Base-by-base conservation (phyloP, 2,888 invertebrate genomes). In the Cosmopolites sordidus region DNA sequence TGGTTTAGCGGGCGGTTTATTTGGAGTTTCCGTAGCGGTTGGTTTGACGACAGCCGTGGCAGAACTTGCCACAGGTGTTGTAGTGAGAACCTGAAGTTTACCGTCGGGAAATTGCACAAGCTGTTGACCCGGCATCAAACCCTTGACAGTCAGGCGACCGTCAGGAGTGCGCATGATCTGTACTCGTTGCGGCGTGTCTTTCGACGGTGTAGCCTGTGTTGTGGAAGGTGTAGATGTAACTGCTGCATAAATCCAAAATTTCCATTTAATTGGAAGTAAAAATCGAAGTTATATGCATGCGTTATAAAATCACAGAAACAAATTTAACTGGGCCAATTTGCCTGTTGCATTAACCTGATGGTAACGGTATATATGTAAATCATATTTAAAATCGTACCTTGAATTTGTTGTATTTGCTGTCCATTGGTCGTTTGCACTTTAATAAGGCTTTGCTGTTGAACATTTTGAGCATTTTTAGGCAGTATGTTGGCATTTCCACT, bases 71-170 rank as follows among this genome's bases (percentile, higher is more conserved):
- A 70, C 62, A 66, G 84, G 84, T 5, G 81, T 79, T 8, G 84
- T 81, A 70, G 83, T 86, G 29, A 89, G 79, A 14, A 95, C 86
- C 69, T 95, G 94, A 16, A 95, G 76, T 70, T 92, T 92, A 0
- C 96, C 96, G 72, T 96, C 95, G 0, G 94, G 88, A 82, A 93
- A 87, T 71, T 94, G 91, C 39, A 95, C 86, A 50, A 96, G 76
- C 69, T 95, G 94, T 69, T 96, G 96, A 48, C 94, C 95, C 41
- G 93, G 90, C 73, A 92, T 81, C 6, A 96, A 78, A 1, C 96
- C 96, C 55, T 91, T 84, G 1, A 96, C 94, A 64, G 93, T 91
- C 12, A 95, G 78, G 74, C 93, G 92, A 16, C 95, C 95, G 73
- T 93, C 92, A 0, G 92, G 88, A 0, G 89, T 85, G 60, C 92